Percentiles rank a stretch among this genome's conserved stretches.
phyloP scores from a whole-genome alignment of 2,797 vertebrate species.

The Acipenser oxyrinchus region DNA sequence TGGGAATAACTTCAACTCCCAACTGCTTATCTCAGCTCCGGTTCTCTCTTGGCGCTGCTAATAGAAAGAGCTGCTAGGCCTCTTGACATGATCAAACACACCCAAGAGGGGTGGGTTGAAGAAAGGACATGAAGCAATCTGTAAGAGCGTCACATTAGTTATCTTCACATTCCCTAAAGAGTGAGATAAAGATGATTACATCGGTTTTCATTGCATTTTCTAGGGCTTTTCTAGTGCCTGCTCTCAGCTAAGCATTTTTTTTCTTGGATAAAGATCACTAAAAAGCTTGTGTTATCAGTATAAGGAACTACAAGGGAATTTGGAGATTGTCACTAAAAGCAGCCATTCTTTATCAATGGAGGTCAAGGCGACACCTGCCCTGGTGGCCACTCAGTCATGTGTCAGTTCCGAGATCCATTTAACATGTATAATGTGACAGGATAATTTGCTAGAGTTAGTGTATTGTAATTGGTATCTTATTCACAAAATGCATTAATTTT shows the following conservation, averaged over 20 bases:
- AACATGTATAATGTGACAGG: too few species aligned
- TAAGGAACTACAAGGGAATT: neutral
- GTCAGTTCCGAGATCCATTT: too few species aligned
- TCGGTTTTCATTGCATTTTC: neutral
- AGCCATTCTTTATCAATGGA: neutral
- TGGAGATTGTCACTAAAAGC: neutral
- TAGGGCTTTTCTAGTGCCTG: neutral
- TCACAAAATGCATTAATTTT: too few species aligned
- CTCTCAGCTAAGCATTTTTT: neutral
- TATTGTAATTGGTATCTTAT: too few species aligned
- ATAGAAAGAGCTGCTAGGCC: too few species aligned
- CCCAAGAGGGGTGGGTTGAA: neutral
- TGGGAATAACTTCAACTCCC: neutral
- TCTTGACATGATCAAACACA: neutral
- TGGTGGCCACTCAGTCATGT: too few species aligned
- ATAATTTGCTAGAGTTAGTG: too few species aligned
- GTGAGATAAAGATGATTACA: too few species aligned
- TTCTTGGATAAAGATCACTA: neutral
- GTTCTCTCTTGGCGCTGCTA: too few species aligned
- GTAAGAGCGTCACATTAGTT: neutral
- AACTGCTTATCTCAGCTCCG: too few species aligned
- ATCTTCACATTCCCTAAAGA: neutral
- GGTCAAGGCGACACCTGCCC: neutral
- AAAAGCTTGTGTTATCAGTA: neutral
- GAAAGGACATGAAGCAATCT: neutral